Percentiles rank a stretch among this genome's conserved stretches.
These are phyloP conservation scores for Caranx ignobilis DNA, from an alignment of 2,113 vertebrate species.

Conservation along the genomic window DNA sequence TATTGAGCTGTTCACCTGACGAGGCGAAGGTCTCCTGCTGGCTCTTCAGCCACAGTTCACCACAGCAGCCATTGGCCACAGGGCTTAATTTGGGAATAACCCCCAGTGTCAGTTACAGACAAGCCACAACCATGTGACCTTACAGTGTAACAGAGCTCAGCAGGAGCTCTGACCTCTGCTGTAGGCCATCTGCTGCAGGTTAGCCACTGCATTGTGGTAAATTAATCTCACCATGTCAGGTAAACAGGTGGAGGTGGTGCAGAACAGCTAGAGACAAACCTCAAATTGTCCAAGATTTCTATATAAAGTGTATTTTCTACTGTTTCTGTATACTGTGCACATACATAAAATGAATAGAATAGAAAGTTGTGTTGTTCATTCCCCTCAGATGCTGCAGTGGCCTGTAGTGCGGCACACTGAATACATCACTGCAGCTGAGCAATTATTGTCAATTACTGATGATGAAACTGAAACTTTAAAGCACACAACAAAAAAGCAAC, in stretches of 20 bases:
- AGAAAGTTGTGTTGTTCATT: neutral
- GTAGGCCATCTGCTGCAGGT: slow-evolving; percentile 50
- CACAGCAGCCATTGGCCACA: neutral
- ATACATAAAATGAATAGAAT: neutral
- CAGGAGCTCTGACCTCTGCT: slow-evolving; percentile 41
- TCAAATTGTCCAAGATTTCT: neutral
- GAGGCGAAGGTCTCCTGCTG: neutral
- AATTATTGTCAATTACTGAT: neutral
- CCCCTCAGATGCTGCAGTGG: neutral
- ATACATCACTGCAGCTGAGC: neutral
- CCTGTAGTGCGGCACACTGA: neutral
- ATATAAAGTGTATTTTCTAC: no score
- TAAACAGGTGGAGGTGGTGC: neutral
- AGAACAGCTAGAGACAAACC: neutral
- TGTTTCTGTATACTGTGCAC: neutral
- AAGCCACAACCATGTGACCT: neutral
- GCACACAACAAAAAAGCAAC: neutral
- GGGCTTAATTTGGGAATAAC: slow-evolving; percentile 1
- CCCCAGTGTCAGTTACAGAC: slow-evolving; percentile 15
- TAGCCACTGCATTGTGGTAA: slow-evolving; percentile 22
- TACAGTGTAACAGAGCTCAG: slow-evolving; percentile 38
- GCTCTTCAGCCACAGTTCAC: neutral
- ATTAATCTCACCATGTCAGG: slow-evolving; percentile 34
- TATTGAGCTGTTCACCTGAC: neutral
- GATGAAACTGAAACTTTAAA: neutral